Conservation (phyloP, 1,140 invertebrate species). For the Sitodiplosis mosellana region DNA sequence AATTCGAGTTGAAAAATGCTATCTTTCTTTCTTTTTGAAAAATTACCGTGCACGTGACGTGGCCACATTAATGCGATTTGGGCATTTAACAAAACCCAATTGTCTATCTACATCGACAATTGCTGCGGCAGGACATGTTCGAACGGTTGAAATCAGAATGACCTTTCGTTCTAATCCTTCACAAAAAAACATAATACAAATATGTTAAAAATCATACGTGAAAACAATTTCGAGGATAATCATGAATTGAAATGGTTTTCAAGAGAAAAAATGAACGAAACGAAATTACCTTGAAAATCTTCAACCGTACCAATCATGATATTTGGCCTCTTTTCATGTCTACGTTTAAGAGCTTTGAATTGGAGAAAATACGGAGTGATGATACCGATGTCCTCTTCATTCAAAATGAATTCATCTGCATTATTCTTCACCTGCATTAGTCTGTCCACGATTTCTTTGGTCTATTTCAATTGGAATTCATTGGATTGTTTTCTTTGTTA, state of each 20-base stretch:
- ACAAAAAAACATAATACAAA: no score
- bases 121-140: conserved; percentile 32
- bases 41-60: conserved; percentile 48
- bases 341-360: conserved; percentile 30
- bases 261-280: no score
- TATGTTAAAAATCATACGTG: no score
- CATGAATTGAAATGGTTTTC: no score
- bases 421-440: no score
- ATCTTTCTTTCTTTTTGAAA: not conserved
- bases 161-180: conserved; percentile 62
- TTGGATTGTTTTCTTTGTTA: no score
- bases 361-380: conserved; percentile 88
- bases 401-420: conserved; percentile 45
- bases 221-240: no score
- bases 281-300: conserved; percentile 96
- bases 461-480: no score
- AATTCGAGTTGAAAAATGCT: no score
- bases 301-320: conserved; percentile 86
- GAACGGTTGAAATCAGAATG: conserved; percentile 74
- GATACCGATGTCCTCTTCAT: conserved; percentile 63
- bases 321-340: conserved; percentile 30
- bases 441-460: no score
- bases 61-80: conserved; percentile 70
- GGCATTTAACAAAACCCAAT: conserved; percentile 58
- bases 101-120: conserved; percentile 33